phyloP scores from a whole-genome alignment of 2,888 invertebrate genomes.

The Andrena camellia region DNA sequence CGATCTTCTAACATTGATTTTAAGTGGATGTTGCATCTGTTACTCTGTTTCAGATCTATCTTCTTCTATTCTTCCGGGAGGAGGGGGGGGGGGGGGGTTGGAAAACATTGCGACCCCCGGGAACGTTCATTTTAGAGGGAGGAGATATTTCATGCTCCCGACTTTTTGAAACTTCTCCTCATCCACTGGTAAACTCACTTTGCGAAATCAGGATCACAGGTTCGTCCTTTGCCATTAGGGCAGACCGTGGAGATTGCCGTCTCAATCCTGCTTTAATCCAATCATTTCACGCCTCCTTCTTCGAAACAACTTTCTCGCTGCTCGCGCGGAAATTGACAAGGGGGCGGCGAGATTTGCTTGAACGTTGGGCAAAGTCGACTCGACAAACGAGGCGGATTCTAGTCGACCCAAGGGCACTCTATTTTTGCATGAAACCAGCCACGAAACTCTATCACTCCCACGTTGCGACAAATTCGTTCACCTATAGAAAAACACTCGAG shows the following conservation, averaged over 20 bases:
- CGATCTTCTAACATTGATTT: not conserved
- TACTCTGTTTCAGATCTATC: not conserved
- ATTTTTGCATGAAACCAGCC: not conserved
- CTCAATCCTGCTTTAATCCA: slow-evolving; percentile 44
- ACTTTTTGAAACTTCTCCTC: not conserved
- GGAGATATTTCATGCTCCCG: slow-evolving; percentile 3
- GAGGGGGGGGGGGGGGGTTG: not conserved
- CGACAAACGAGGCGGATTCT: not conserved
- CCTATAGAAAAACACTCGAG: too few species aligned
- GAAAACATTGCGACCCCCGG: not conserved
- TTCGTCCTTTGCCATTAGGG: slow-evolving; percentile 19
- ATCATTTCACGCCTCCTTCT: slow-evolving; percentile 47
- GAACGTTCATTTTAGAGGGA: not conserved
- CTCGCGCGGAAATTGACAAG: not conserved
- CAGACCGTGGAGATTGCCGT: slow-evolving; percentile 3
- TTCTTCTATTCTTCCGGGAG: not conserved
- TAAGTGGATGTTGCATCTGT: not conserved
- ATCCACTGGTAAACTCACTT: slow-evolving; percentile 30
- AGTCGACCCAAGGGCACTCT: not conserved
- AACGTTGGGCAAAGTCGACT: not conserved
- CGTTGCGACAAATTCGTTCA: too few species aligned
- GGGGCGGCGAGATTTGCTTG: not conserved
- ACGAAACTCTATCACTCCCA: too few species aligned
- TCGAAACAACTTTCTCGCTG: slow-evolving; percentile 8
- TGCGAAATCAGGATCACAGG: slow-evolving; percentile 40